Conservation (phyloP, 2,888 invertebrate genomes). For the Brachylomia viminalis region DNA sequence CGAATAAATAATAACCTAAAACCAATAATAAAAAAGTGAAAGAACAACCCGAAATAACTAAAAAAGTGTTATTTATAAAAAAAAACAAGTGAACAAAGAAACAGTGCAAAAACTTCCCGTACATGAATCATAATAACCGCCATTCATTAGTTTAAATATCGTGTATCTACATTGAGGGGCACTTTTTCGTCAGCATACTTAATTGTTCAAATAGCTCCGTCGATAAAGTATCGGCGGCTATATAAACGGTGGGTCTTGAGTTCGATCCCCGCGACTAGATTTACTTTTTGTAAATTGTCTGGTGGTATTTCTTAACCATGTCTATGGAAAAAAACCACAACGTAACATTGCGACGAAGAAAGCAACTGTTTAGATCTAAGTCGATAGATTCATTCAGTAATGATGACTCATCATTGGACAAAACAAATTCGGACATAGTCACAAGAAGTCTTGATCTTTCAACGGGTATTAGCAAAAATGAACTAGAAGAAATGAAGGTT, state of each 20-base stretch:
- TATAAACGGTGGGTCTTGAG: too few relatives aligned
- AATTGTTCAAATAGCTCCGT: background rate
- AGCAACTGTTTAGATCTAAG: background rate
- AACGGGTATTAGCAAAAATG: background rate
- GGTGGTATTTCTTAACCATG: too few relatives aligned
- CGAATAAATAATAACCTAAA: too few relatives aligned
- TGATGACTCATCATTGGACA: constrained; percentile 4
- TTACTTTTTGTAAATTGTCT: too few relatives aligned
- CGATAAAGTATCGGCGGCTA: background rate
- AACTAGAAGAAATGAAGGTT: too few relatives aligned
- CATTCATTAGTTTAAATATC: background rate
- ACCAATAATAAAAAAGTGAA: too few relatives aligned
- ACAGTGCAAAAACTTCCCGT: too few relatives aligned
- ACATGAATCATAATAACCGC: background rate
- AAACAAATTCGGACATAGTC: background rate
- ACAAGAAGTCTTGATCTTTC: constrained; percentile 4
- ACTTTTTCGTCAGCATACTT: background rate
- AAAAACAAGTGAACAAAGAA: too few relatives aligned
- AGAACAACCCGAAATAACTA: too few relatives aligned
- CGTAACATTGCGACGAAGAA: background rate
- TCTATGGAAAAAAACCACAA: too few relatives aligned
- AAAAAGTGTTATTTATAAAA: too few relatives aligned
- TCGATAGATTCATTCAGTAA: background rate
- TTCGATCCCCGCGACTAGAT: too few relatives aligned
- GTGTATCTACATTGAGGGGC: background rate